These are phyloP conservation scores for Ictidomys tridecemlineatus DNA, from an alignment of 2,113 vertebrate genomes.

Conservation along the genomic window DNA sequence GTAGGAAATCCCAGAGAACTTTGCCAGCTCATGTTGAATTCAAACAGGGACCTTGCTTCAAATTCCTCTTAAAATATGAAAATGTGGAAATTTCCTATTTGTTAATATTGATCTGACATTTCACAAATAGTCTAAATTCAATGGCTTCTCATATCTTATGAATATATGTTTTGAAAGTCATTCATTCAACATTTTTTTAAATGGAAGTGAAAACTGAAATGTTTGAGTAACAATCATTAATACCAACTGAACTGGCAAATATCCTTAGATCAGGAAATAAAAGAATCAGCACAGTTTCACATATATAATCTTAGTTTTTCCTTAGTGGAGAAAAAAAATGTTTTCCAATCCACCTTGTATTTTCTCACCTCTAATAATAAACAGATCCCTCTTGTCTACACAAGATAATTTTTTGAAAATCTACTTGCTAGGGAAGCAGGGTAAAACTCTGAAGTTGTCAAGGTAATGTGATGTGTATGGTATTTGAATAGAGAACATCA, in stretches of 20 bases:
- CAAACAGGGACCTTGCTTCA: background rate
- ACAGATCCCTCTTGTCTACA: slow-evolving; percentile 53
- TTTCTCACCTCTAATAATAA: slow-evolving; percentile 40
- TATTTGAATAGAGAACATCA: slow-evolving; percentile 80
- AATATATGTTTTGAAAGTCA: slow-evolving; percentile 59
- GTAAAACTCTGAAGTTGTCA: slow-evolving; percentile 75
- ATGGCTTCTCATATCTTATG: slow-evolving; percentile 32
- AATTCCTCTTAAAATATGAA: background rate
- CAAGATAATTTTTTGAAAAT: slow-evolving; percentile 73
- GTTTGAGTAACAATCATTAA: slow-evolving; percentile 36
- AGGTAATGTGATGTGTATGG: slow-evolving; percentile 74
- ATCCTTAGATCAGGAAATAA: background rate
- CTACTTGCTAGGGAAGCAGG: slow-evolving; percentile 76
- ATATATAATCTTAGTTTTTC: slow-evolving; percentile 28
- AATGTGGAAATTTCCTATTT: slow-evolving; percentile 28
- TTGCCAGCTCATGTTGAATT: background rate
- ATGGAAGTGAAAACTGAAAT: slow-evolving; percentile 59
- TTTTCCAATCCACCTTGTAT: slow-evolving; percentile 30
- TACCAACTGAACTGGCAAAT: slow-evolving; percentile 19
- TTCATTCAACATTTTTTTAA: slow-evolving; percentile 57
- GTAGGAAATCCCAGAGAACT: background rate
- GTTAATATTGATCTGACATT: background rate
- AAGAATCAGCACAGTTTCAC: slow-evolving; percentile 32
- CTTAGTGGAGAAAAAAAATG: slow-evolving; percentile 27
- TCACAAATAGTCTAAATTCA: slow-evolving; percentile 51